phyloP scores from a whole-genome alignment of 2,888 invertebrate genomes.

The Ophion obscuratus region DNA sequence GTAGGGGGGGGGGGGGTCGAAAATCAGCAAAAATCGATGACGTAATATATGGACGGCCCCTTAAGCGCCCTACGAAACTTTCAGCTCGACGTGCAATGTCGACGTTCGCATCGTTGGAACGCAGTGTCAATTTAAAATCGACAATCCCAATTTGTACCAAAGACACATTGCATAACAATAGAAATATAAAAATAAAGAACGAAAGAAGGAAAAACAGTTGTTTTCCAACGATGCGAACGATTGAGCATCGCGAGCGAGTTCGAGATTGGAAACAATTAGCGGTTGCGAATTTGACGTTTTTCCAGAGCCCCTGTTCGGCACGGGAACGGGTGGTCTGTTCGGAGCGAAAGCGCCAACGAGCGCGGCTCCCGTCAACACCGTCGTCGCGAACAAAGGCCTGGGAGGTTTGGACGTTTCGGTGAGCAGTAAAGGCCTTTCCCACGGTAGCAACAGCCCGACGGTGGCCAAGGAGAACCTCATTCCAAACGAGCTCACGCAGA shows the following conservation, averaged over 20 bases:
- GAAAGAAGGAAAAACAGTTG: too few relatives aligned
- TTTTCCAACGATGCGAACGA: too few relatives aligned
- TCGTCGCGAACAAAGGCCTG: constrained; percentile 86
- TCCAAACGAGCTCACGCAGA: constrained; percentile 91
- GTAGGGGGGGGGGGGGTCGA: too few relatives aligned
- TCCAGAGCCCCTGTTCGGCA: constrained; percentile 77
- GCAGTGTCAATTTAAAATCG: too few relatives aligned
- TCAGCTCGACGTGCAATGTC: too few relatives aligned
- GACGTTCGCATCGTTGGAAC: too few relatives aligned
- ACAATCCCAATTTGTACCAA: too few relatives aligned
- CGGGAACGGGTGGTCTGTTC: constrained; percentile 75
- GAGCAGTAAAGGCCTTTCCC: constrained; percentile 82
- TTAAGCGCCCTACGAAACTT: too few relatives aligned
- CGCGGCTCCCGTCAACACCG: constrained; percentile 70
- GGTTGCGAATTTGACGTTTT: neutral
- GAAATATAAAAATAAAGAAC: too few relatives aligned
- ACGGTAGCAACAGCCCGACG: constrained; percentile 84
- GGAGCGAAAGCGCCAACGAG: constrained; percentile 75
- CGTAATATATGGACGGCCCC: too few relatives aligned
- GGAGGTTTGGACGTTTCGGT: constrained; percentile 88
- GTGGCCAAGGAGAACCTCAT: constrained; percentile 88
- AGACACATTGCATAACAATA: too few relatives aligned
- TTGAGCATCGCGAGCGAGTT: neutral
- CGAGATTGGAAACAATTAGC: neutral
- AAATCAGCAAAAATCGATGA: too few relatives aligned